Evolutionary conservation across 2,797 vertebrate genomes (phyloP), one percentile per base, ranked within the genome.

Genomic region (Triplophysa bombifrons): DNA sequence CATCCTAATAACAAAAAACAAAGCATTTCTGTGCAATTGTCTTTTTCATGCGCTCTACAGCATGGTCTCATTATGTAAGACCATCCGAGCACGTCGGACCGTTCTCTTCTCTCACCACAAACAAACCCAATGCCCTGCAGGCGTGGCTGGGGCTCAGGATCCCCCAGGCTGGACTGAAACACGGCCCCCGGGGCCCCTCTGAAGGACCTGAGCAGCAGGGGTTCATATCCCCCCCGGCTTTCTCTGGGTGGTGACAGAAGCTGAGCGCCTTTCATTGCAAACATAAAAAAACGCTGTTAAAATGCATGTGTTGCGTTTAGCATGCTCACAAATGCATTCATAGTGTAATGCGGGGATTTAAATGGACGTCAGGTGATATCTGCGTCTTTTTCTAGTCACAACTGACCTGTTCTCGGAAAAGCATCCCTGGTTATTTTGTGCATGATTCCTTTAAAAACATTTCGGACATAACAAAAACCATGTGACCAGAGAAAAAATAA

Each of bases 181-280:
- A 84, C 55, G 77, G 71, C 81, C 85, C 86, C 86, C 80, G 76
- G 79, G 86, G 85, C 85, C 84, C 80, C 64, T 80, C 82, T 85
- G 81, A 83, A 83, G 80, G 84, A 80, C 79, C 83, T 65, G 74
- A 83, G 80, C 83, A 81, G 76, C 56, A 78, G 80, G 76, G 77
- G 72, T 60, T 78, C 64, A 78, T 81, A 65, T 53, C 80, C 60
- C 51, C 67, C 60, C 55, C 51, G 51, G 46, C 74, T 65, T 69
- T 80, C 80, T 76, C 46, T 81, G 51, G 11, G 46, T 72, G 60
- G 64, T 73, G 58, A 67, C 65, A 41, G 50, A 61, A 67, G 76
- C 72, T 67, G 83, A 53, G 50, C 61, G 74, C 60, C 51, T 72
- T 78, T 53, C 58, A 71, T 55, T 72, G 69, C 76, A 71, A 58